These are phyloP conservation scores for Tinea trinotella DNA, from an alignment of 2,888 invertebrate species.

Conservation along the genomic window DNA sequence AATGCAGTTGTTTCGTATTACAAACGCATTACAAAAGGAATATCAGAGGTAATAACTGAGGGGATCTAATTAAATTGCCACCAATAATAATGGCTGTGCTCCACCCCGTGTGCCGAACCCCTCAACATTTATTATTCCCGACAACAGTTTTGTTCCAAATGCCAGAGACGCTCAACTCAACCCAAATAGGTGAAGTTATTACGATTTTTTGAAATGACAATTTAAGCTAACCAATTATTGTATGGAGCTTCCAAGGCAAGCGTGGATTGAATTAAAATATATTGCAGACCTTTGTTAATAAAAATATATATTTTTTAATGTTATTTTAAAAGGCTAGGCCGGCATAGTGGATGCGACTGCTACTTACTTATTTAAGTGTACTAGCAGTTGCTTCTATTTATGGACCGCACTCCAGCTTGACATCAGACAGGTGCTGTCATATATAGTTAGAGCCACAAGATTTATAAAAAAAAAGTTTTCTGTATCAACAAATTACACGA, in stretches of 20 bases:
- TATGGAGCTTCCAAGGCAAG: not conserved
- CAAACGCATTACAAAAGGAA: constrained; percentile 63
- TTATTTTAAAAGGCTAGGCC: too few species aligned
- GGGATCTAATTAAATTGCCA: constrained; percentile 71
- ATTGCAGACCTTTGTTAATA: not conserved
- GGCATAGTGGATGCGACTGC: too few species aligned
- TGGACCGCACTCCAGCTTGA: too few species aligned
- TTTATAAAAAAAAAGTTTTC: too few species aligned
- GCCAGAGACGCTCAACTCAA: not conserved
- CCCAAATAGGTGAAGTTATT: not conserved
- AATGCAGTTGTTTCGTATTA: constrained; percentile 29
- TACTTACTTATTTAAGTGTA: too few species aligned
- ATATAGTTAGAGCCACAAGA: too few species aligned
- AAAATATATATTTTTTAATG: too few species aligned
- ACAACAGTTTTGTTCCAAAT: constrained; percentile 29
- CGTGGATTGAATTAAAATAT: not conserved
- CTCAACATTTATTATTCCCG: constrained; percentile 64
- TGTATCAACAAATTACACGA: too few species aligned
- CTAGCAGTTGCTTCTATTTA: too few species aligned
- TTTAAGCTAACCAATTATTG: not conserved
- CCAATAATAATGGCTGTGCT: constrained; percentile 65
- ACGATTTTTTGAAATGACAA: not conserved
- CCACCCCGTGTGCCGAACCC: constrained; percentile 32
- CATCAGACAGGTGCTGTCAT: too few species aligned
- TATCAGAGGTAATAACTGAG: constrained; percentile 66